These are phyloP conservation scores for Colletes collaris DNA, from an alignment of 2,888 invertebrate genomes.

Conservation along the genomic window DNA sequence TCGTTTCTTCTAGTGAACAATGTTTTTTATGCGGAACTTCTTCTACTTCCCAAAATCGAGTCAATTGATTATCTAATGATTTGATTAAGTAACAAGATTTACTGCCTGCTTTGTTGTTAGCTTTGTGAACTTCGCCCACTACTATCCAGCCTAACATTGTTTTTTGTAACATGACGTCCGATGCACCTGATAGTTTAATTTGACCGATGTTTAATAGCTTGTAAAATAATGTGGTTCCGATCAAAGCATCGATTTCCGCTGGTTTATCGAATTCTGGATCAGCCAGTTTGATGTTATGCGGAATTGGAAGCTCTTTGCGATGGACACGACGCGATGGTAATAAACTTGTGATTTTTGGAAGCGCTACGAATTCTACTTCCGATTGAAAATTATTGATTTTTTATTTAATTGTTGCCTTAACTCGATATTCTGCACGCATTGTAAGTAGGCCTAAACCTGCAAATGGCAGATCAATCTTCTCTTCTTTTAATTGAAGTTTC, in stretches of 20 bases:
- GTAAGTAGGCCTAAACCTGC: background rate
- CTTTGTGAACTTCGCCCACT: background rate
- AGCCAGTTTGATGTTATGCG: background rate
- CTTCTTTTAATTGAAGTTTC: background rate
- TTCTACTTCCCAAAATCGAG: no score
- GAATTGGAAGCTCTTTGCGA: no score
- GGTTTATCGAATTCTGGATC: conserved; percentile 14
- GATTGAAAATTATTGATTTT: background rate
- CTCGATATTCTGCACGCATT: background rate
- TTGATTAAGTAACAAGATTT: no score
- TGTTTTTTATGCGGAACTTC: no score
- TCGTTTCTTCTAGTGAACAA: no score
- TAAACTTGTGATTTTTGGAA: background rate
- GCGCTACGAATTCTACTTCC: background rate
- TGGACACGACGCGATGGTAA: background rate
- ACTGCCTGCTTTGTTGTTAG: no score
- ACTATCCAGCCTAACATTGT: conserved; percentile 23
- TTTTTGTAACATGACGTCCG: background rate
- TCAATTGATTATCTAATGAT: no score
- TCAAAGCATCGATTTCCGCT: background rate
- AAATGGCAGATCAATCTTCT: background rate
- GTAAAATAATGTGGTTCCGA: conserved; percentile 11
- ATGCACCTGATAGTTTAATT: background rate
- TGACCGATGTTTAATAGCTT: background rate
- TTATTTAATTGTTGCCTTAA: background rate